Evolutionary conservation across 2,888 invertebrate genomes (phyloP).

Genomic region (Notodonta ziczac): DNA sequence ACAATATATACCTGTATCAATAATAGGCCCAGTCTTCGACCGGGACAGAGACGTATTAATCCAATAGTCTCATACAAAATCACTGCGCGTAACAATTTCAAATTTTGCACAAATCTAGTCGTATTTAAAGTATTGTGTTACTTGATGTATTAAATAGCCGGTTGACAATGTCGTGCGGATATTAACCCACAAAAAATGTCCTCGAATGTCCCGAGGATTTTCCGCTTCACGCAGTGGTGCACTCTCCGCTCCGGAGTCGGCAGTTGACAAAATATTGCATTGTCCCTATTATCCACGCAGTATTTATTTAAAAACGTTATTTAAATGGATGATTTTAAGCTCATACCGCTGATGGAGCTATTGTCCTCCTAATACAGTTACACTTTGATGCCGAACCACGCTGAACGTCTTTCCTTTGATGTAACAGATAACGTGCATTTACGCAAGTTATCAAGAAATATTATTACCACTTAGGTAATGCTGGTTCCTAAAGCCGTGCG

Average conservation of each 20-base stretch:
- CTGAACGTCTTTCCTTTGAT: slow-evolving; percentile 55
- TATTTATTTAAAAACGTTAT: slow-evolving; percentile 85
- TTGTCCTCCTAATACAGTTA: slow-evolving; percentile 76
- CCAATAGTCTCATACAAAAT: slow-evolving; percentile 73
- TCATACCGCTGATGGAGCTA: slow-evolving; percentile 72
- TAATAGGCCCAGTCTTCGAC: slow-evolving; percentile 25
- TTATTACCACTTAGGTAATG: slow-evolving; percentile 14
- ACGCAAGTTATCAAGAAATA: slow-evolving; percentile 23
- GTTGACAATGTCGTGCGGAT: slow-evolving; percentile 84
- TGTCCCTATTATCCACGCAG: slow-evolving; percentile 82
- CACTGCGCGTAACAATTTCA: slow-evolving; percentile 79
- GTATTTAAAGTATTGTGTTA: slow-evolving; percentile 84
- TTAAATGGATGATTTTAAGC: slow-evolving; percentile 85
- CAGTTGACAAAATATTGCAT: slow-evolving; percentile 85
- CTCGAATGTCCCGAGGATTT: slow-evolving; percentile 84
- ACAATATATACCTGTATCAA: slow-evolving; percentile 12
- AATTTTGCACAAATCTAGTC: slow-evolving; percentile 84
- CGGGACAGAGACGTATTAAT: slow-evolving; percentile 64
- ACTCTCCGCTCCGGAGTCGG: slow-evolving; percentile 77
- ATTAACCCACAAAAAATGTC: slow-evolving; percentile 84
- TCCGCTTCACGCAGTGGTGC: slow-evolving; percentile 83
- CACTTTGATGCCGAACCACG: slow-evolving; percentile 52
- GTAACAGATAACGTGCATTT: slow-evolving; percentile 23
- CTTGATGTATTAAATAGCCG: slow-evolving; percentile 82
- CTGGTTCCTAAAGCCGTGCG: slow-evolving; percentile 27